Percentiles rank a stretch among this genome's conserved stretches.
These are phyloP conservation scores for Laspeyria flexula DNA, from an alignment of 2,888 invertebrate genomes.

Conservation along the genomic window DNA sequence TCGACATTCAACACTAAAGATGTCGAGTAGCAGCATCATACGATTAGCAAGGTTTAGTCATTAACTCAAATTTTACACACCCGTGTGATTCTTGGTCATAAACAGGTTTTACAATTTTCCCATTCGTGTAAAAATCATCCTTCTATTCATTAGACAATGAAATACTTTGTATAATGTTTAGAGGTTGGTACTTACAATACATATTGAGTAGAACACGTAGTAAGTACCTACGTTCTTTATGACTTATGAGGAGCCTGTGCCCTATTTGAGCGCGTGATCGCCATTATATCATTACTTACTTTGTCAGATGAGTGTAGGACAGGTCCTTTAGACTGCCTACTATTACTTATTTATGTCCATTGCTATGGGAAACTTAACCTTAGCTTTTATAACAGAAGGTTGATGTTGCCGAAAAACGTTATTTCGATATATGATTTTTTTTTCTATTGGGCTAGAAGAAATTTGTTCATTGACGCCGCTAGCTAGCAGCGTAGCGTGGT, in stretches of 20 bases:
- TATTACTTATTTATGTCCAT: too few relatives aligned
- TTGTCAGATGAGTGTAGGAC: constrained; percentile 40
- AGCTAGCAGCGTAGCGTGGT: too few relatives aligned
- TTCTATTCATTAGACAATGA: neutral
- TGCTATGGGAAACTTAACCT: too few relatives aligned
- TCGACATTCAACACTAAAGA: neutral
- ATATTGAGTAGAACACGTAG: constrained; percentile 16
- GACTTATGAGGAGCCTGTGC: constrained; percentile 21
- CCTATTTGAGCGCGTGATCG: constrained; percentile 45
- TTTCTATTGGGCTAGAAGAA: too few relatives aligned
- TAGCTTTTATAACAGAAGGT: too few relatives aligned
- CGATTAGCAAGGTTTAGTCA: constrained; percentile 47
- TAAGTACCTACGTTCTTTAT: neutral
- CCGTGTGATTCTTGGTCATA: constrained; percentile 22
- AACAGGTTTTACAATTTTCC: constrained; percentile 15
- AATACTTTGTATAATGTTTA: neutral
- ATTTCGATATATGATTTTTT: too few relatives aligned
- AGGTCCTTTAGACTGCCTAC: constrained; percentile 9
- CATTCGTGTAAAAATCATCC: neutral
- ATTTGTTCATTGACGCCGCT: too few relatives aligned
- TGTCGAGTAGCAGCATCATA: constrained; percentile 16
- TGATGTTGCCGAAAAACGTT: too few relatives aligned
- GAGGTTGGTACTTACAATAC: constrained; percentile 12
- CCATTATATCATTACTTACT: constrained; percentile 52
- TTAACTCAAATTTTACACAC: constrained; percentile 38